These are phyloP conservation scores for Oxyteleia sp. DNA, from an alignment of 2,888 invertebrate species.

Conservation along the genomic window DNA sequence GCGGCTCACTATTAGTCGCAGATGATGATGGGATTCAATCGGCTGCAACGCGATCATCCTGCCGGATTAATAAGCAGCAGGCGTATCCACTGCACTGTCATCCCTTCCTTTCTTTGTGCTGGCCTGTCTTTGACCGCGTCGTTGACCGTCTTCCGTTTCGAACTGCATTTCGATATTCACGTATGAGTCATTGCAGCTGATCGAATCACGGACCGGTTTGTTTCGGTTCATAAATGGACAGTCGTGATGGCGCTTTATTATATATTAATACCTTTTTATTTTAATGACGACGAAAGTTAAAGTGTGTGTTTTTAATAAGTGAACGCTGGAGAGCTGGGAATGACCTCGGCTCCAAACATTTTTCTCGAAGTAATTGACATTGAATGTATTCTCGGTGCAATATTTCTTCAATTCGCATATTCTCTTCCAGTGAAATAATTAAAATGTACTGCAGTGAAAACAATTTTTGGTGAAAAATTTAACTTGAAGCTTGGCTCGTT, in stretches of 20 bases:
- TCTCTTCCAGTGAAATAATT: too few relatives aligned
- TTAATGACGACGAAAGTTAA: conserved; percentile 16
- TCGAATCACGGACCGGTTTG: conserved; percentile 66
- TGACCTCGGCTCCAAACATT: not conserved
- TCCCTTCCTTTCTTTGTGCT: conserved; percentile 42
- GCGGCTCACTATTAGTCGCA: conserved; percentile 58
- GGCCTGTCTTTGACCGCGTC: conserved; percentile 40
- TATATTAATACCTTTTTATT: conserved; percentile 44
- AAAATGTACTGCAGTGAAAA: too few relatives aligned
- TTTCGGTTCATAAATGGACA: conserved; percentile 61
- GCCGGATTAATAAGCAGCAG: conserved; percentile 77
- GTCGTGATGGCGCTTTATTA: conserved; percentile 52
- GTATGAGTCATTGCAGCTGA: conserved; percentile 62
- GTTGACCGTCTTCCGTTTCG: conserved; percentile 54
- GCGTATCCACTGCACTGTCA: conserved; percentile 54
- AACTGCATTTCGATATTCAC: conserved; percentile 58
- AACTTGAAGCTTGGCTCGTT: too few relatives aligned
- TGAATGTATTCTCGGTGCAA: too few relatives aligned
- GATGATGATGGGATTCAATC: conserved; percentile 67
- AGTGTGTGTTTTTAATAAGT: conserved; percentile 24
- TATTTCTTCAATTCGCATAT: too few relatives aligned
- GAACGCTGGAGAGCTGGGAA: not conserved
- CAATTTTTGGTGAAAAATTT: too few relatives aligned
- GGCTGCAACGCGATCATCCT: conserved; percentile 70
- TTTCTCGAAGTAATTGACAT: too few relatives aligned